Evolutionary conservation across 2,113 vertebrate species (phyloP).

Genomic region (Phyllostomus discolor): DNA sequence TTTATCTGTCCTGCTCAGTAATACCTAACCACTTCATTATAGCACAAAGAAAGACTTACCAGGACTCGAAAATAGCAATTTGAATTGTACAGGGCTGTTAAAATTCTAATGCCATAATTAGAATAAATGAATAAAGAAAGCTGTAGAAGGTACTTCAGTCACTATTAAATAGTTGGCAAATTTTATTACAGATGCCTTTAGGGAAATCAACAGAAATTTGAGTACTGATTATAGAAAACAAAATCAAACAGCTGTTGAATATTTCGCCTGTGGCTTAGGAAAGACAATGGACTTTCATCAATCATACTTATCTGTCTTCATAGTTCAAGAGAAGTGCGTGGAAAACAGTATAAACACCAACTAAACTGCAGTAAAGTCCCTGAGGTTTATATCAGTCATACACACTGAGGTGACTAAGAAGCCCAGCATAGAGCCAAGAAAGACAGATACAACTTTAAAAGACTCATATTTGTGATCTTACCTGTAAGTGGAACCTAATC

Average conservation of each 20-base stretch:
- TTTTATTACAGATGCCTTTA: background rate
- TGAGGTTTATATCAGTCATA: background rate
- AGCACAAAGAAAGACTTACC: background rate
- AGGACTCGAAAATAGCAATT: background rate
- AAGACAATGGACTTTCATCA: background rate
- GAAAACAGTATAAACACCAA: background rate
- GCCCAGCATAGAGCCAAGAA: background rate
- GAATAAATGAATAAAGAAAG: background rate
- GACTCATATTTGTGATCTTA: too few species aligned
- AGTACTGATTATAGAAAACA: background rate
- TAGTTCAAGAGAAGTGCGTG: background rate
- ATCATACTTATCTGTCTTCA: background rate
- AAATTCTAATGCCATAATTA: background rate
- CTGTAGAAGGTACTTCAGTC: background rate
- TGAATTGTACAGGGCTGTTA: background rate
- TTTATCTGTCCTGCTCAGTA: background rate
- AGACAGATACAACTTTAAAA: background rate
- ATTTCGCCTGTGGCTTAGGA: background rate
- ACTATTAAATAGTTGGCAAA: conserved; percentile 12
- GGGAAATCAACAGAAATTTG: conserved; percentile 9
- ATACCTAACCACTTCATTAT: background rate
- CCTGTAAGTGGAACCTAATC: too few species aligned
- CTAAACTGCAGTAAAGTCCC: background rate
- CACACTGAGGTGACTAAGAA: background rate
- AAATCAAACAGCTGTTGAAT: background rate